Conservation (phyloP, 2,888 invertebrate genomes). For the Bugulina stolonifera region DNA sequence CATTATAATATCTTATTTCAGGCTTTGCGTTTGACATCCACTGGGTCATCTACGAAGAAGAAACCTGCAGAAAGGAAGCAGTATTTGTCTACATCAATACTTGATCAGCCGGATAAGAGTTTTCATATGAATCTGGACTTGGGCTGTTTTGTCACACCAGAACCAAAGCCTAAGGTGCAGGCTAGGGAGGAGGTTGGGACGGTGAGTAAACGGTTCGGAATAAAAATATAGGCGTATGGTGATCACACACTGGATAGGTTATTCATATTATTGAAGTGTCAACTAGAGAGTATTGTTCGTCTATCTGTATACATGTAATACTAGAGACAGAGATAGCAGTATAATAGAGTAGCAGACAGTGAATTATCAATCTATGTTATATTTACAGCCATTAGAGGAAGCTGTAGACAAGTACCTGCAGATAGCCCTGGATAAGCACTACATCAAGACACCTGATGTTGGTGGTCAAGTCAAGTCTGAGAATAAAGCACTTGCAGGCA, state of each 20-base stretch:
- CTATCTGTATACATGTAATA: no score
- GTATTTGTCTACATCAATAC: slow-evolving; percentile 1
- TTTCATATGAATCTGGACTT: slow-evolving; percentile 1
- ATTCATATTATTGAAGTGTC: no score
- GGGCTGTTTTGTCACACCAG: slow-evolving; percentile 12
- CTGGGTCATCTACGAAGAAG: not conserved
- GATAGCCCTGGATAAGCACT: slow-evolving; percentile 34
- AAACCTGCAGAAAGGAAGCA: not conserved
- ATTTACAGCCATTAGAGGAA: slow-evolving; percentile 39
- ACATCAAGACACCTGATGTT: not conserved
- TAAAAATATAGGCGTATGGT: not conserved
- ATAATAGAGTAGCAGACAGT: no score
- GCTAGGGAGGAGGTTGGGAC: not conserved
- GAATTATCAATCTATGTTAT: slow-evolving; percentile 28
- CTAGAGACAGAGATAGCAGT: no score
- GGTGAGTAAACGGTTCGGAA: not conserved
- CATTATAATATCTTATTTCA: no score
- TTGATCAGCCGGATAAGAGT: not conserved
- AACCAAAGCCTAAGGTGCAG: not conserved
- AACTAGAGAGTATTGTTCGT: no score
- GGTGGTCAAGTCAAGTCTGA: not conserved
- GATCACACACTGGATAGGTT: no score
- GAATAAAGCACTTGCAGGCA: slow-evolving; percentile 38
- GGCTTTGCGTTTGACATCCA: not conserved
- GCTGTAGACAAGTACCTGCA: slow-evolving; percentile 35